Percentiles rank a stretch among this genome's conserved stretches.
These are phyloP conservation scores for Aleiodes testaceus DNA, from an alignment of 2,888 invertebrate genomes.

Conservation along the genomic window DNA sequence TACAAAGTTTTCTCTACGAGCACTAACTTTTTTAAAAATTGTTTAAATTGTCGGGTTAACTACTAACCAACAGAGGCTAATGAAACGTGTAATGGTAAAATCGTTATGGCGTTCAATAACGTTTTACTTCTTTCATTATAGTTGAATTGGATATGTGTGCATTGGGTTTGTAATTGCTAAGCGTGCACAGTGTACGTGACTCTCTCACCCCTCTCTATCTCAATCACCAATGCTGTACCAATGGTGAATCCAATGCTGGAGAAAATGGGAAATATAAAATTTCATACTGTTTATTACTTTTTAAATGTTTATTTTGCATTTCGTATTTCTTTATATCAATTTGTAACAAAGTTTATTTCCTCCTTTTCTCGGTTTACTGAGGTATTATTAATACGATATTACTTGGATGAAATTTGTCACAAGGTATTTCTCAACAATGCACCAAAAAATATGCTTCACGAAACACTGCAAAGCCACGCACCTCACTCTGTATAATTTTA, in stretches of 20 bases:
- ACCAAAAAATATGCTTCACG: too few species aligned
- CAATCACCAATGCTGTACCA: conserved; percentile 8
- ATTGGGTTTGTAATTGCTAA: conserved; percentile 30
- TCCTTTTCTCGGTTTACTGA: neutral
- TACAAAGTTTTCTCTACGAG: conserved; percentile 53
- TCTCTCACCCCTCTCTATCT: conserved; percentile 40
- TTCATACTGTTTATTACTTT: conserved; percentile 24
- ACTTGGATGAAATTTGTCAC: neutral
- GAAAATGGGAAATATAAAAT: conserved; percentile 17
- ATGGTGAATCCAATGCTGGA: neutral
- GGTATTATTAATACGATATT: neutral
- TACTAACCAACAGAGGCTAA: conserved; percentile 68
- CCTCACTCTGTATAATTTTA: conserved; percentile 49
- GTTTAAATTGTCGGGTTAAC: conserved; percentile 70
- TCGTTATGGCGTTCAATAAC: conserved; percentile 34
- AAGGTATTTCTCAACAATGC: too few species aligned
- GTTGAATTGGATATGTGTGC: conserved; percentile 33
- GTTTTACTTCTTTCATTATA: conserved; percentile 21
- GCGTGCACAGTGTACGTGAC: conserved; percentile 32
- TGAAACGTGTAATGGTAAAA: conserved; percentile 63
- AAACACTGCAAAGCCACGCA: conserved; percentile 13
- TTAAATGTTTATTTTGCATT: conserved; percentile 3
- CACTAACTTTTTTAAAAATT: conserved; percentile 64
- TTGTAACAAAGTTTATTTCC: neutral
- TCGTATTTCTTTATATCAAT: neutral